A percentile compares a stretch with the other conserved stretches of the same genome.
Evolutionary conservation across 1,140 invertebrate species (phyloP).

Genomic region (Drosophila busckii): DNA sequence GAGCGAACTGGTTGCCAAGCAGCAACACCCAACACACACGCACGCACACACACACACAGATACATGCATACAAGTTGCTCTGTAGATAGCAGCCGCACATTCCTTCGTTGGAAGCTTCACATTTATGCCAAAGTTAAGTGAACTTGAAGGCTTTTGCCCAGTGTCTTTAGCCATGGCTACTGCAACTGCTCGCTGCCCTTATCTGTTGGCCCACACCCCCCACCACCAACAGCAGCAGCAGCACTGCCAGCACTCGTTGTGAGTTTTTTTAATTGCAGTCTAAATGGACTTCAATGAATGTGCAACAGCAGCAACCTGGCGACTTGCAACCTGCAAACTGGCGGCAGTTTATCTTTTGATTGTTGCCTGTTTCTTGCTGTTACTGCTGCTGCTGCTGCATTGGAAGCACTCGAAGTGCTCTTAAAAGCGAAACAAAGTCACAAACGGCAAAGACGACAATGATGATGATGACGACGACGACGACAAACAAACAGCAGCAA

Average conservation of each 20-base stretch:
- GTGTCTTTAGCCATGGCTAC: slow-evolving; percentile 42
- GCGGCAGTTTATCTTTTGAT: slow-evolving; percentile 75
- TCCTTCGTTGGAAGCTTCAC: slow-evolving; percentile 68
- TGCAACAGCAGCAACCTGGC: slow-evolving; percentile 38
- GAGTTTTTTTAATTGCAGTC: slow-evolving; percentile 77
- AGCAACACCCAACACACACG: slow-evolving; percentile 54
- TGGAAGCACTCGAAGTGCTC: slow-evolving; percentile 43
- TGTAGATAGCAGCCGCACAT: slow-evolving; percentile 43
- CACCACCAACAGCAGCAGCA: not conserved
- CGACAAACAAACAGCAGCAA: slow-evolving; percentile 1
- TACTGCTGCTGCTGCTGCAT: slow-evolving; percentile 15
- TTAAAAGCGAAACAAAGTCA: slow-evolving; percentile 58
- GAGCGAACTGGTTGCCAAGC: slow-evolving; percentile 59
- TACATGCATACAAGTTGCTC: slow-evolving; percentile 8
- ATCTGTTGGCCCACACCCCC: not conserved
- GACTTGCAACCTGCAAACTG: slow-evolving; percentile 37
- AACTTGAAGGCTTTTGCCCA: slow-evolving; percentile 66
- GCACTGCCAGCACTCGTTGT: slow-evolving; percentile 54
- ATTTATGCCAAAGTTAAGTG: slow-evolving; percentile 76
- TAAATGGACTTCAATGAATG: slow-evolving; percentile 77
- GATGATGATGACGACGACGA: slow-evolving; percentile 5
- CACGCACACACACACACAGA: slow-evolving; percentile 11
- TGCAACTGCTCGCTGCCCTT: slow-evolving; percentile 6
- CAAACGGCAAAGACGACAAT: slow-evolving; percentile 29
- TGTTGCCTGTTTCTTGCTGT: slow-evolving; percentile 41